Conservation (phyloP, 1,140 invertebrate genomes). For the Brachionus calyciflorus region DNA sequence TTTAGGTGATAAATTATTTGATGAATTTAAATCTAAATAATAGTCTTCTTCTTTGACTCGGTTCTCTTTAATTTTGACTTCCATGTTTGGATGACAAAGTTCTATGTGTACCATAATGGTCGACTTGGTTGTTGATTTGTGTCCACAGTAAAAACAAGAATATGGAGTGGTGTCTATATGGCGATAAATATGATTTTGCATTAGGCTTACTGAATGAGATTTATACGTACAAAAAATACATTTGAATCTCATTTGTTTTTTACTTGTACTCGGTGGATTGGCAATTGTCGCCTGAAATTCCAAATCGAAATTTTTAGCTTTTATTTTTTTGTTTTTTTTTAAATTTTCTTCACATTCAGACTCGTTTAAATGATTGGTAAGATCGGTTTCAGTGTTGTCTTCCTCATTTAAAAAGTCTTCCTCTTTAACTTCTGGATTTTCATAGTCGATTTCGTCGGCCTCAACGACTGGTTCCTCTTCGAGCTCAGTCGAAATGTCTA, state of each 20-base stretch:
- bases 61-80: constrained; percentile 40
- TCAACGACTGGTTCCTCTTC: neutral
- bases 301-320: neutral
- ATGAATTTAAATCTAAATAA: constrained; percentile 34
- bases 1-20: neutral
- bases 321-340: neutral
- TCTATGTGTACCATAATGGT: constrained; percentile 47
- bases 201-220: constrained; percentile 4
- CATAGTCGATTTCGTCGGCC: neutral
- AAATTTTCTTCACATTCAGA: no score
- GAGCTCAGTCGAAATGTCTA: neutral
- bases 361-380: no score
- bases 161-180: constrained; percentile 46
- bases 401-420: no score
- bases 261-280: neutral
- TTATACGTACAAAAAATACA: constrained; percentile 36
- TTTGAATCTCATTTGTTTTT: constrained; percentile 43
- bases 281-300: neutral
- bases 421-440: neutral
- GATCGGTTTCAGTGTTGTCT: neutral
- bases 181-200: constrained; percentile 46
- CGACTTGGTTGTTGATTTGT: constrained; percentile 46
- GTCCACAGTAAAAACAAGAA: constrained; percentile 40
- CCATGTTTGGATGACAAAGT: constrained; percentile 45
- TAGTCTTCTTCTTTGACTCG: constrained; percentile 40